Evolutionary conservation across 2,888 invertebrate genomes (phyloP).

Genomic region (Podotricha telesiphe): DNA sequence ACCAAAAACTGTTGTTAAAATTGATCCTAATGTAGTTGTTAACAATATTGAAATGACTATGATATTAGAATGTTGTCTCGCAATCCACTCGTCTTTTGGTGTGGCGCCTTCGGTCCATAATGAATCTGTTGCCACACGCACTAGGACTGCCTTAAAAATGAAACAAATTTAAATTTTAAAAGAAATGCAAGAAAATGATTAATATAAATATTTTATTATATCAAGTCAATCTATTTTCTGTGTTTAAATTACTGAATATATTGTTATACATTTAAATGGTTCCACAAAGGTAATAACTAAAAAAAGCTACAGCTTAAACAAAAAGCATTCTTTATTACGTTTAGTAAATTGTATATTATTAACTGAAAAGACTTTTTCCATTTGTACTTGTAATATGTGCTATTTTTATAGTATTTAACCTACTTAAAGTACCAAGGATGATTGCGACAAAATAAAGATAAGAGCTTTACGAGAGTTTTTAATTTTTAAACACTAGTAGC

Average conservation of each 20-base stretch:
- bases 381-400: background rate
- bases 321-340: too few species aligned
- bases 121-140: constrained; percentile 74
- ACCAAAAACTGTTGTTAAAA: constrained; percentile 68
- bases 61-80: constrained; percentile 73
- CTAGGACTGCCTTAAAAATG: constrained; percentile 74
- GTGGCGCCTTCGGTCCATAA: constrained; percentile 64
- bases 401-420: constrained; percentile 32
- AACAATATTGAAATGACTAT: constrained; percentile 76
- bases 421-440: constrained; percentile 41
- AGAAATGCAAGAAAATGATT: too few species aligned
- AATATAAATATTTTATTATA: too few species aligned
- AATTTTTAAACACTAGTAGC: constrained; percentile 13
- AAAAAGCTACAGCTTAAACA: too few species aligned
- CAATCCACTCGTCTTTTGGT: constrained; percentile 63
- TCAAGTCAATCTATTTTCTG: too few species aligned
- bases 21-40: constrained; percentile 72
- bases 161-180: background rate
- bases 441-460: constrained; percentile 36
- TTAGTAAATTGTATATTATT: too few species aligned
- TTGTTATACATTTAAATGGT: too few species aligned
- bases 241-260: too few species aligned
- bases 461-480: constrained; percentile 34
- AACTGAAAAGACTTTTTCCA: background rate
- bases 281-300: too few species aligned